Conservation (phyloP, 2,113 vertebrate species). For the Muntiacus reevesi region DNA sequence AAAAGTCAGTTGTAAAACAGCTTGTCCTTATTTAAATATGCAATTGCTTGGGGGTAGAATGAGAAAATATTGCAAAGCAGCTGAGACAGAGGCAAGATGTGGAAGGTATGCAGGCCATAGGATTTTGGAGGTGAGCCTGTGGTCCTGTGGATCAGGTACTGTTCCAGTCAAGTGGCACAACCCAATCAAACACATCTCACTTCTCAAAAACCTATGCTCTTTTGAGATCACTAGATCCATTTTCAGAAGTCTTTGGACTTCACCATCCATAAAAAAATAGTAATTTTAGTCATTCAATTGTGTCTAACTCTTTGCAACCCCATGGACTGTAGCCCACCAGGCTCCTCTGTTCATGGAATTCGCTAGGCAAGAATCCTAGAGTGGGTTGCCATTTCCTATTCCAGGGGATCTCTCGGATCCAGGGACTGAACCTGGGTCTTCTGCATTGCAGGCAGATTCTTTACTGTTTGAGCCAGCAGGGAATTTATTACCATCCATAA, state of each 20-base stretch:
- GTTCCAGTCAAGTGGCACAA: neutral
- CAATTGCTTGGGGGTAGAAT: neutral
- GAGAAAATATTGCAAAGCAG: neutral
- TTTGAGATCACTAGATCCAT: neutral
- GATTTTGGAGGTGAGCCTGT: neutral
- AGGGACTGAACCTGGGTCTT: neutral
- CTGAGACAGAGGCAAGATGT: neutral
- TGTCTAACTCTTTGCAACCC: neutral
- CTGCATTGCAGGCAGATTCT: neutral
- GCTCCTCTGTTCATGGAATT: neutral
- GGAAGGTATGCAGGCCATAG: fast-evolving
- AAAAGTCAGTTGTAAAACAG: neutral
- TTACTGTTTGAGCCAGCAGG: neutral
- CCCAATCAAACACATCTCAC: neutral
- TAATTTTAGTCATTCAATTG: neutral
- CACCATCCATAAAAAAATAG: neutral
- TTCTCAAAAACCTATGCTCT: neutral
- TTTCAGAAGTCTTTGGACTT: neutral
- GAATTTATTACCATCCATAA: neutral
- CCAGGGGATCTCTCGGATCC: fast-evolving
- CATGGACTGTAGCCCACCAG: neutral
- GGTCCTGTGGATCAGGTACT: neutral
- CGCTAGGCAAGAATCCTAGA: neutral
- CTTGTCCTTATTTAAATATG: neutral
- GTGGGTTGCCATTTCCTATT: neutral